Evolutionary conservation across 1,140 invertebrate species (phyloP), one percentile per base, ranked within the genome.

Genomic region (Sitobion miscanthi): DNA sequence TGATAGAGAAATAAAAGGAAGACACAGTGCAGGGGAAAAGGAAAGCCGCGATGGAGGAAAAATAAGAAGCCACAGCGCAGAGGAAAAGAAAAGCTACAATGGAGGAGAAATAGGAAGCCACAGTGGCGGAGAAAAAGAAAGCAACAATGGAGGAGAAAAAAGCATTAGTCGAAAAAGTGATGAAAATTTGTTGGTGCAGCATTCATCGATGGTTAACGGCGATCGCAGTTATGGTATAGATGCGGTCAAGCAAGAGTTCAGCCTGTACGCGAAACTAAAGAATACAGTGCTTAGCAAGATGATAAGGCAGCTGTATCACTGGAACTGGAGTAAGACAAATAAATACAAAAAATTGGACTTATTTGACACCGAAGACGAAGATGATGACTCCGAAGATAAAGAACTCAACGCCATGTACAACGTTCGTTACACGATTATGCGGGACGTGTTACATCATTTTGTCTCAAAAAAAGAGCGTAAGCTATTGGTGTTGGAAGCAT

Each of bases 341-440:
- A 77, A n/a, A n/a, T n/a, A 77, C 62, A 77, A 77, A 0, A 77
- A n/a, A 77, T 6, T n/a, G 3, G 62, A n/a, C 14, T 77, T 77
- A 69, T 17, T 69, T 17, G 14, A 69, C 3, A n/a, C 30, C n/a
- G 30, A n/a, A n/a, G 30, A 77, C 11, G 14, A n/a, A 14, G 0
- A 0, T 77, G 30, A n/a, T 0, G 30, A 17, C 5, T 6, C 3
- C 11, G 1, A n/a, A 17, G 14, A n/a, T 35, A 1, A 14, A n/a
- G 14, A n/a, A n/a, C 30, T 77, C n/a, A 1, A n/a, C 4, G 14
- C 62, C 25, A 69, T 69, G 4, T 30, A 69, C 30, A n/a, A n/a
- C 4, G 30, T 30, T n/a, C 30, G 62, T 17, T 69, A 14, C 11
- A n/a, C 30, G 3, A 69, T 69, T 14, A 14, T 69, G 4, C 62